Conservation (phyloP, 2,113 vertebrate species). For the Empidonax alnorum region DNA sequence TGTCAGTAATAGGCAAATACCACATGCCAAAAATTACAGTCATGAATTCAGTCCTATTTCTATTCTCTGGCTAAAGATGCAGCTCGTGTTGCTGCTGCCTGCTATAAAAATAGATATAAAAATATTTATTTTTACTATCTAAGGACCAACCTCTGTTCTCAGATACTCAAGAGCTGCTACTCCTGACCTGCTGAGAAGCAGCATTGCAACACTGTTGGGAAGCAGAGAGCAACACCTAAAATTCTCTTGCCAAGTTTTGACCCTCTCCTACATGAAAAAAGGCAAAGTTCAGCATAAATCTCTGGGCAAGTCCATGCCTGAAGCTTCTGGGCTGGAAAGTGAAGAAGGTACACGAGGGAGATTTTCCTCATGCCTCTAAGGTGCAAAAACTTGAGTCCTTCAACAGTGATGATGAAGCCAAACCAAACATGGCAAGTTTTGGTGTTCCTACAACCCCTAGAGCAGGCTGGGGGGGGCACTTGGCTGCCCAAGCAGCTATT, state of each 20-base stretch:
- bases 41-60: background rate
- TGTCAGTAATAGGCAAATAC: background rate
- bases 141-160: background rate
- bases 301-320: background rate
- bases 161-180: background rate
- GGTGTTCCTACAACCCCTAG: background rate
- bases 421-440: background rate
- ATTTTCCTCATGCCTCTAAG: background rate
- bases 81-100: background rate
- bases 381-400: background rate
- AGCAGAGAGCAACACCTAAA: background rate
- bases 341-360: accelerated
- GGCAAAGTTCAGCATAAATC: background rate
- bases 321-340: background rate
- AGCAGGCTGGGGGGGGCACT: background rate
- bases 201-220: background rate
- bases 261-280: background rate
- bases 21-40: background rate
- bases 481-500: background rate
- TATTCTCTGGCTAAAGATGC: background rate
- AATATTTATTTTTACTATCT: background rate
- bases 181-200: background rate
- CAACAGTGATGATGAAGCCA: background rate
- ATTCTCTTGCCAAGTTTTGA: background rate
- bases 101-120: background rate